A percentile compares a stretch with the other conserved stretches of the same genome.
Evolutionary conservation across 2,888 invertebrate genomes (phyloP).

Genomic region (Ecliptopera silaceata): DNA sequence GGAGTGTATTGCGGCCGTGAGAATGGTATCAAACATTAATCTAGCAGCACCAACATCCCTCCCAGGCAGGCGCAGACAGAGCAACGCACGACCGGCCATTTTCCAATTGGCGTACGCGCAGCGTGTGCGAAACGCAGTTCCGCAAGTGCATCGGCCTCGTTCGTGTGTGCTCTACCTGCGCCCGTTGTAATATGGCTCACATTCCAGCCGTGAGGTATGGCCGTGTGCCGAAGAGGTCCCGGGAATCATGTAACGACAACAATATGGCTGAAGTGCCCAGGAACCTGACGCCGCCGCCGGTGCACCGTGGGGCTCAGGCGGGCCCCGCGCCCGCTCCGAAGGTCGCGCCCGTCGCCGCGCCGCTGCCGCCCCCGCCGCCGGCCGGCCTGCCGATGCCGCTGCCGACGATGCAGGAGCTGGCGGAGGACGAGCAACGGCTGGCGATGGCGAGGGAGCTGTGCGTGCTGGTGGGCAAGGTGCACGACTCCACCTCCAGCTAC

Average conservation of each 20-base stretch:
- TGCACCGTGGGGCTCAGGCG: slow-evolving; percentile 41
- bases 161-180: slow-evolving; percentile 29
- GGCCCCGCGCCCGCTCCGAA: slow-evolving; percentile 20
- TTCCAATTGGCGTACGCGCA: slow-evolving; percentile 60
- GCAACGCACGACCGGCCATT: slow-evolving; percentile 49
- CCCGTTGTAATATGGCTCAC: slow-evolving; percentile 20
- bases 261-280: slow-evolving; percentile 37
- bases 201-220: slow-evolving; percentile 96
- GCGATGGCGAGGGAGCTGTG: slow-evolving; percentile 60
- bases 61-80: slow-evolving; percentile 13
- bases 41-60: slow-evolving; percentile 8
- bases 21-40: slow-evolving; percentile 1
- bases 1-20: slow-evolving; percentile 1
- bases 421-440: slow-evolving; percentile 40
- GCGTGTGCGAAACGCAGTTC: slow-evolving; percentile 40
- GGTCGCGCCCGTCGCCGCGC: background rate
- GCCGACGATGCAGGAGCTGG: slow-evolving; percentile 42
- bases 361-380: background rate
- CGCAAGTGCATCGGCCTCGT: slow-evolving; percentile 47
- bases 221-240: slow-evolving; percentile 95
- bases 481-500: slow-evolving; percentile 93
- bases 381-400: slow-evolving; percentile 9
- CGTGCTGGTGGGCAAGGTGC: slow-evolving; percentile 85
- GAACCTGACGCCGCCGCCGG: slow-evolving; percentile 8
- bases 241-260: slow-evolving; percentile 80